Evolutionary conservation across 2,113 vertebrate species (phyloP).

Genomic region (Otus sunia): DNA sequence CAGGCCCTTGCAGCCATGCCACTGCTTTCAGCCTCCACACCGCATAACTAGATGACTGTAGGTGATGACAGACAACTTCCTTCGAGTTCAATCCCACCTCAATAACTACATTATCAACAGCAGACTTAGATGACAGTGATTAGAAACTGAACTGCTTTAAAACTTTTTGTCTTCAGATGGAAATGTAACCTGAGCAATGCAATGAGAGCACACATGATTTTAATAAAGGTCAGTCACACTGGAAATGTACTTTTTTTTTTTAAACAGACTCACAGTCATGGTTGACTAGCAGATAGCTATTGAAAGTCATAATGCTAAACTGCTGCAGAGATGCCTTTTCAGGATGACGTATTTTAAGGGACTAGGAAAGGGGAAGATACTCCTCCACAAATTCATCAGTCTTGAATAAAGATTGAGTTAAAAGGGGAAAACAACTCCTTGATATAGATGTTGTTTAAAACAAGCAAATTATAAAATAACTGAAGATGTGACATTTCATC

Average conservation of each 20-base stretch:
- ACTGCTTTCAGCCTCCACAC: neutral
- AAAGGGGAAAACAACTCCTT: neutral
- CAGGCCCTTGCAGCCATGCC: neutral
- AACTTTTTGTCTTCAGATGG: neutral
- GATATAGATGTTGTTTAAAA: neutral
- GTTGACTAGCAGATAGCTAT: constrained; percentile 11
- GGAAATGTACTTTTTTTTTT: neutral
- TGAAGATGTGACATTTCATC: neutral
- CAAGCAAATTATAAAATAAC: neutral
- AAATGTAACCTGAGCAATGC: constrained; percentile 12
- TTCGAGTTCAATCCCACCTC: neutral
- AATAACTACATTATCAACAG: neutral
- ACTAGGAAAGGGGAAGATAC: neutral
- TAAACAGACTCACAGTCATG: neutral
- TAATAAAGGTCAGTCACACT: neutral
- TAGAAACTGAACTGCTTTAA: neutral
- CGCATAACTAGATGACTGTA: neutral
- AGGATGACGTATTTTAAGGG: neutral
- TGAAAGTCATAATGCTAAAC: neutral
- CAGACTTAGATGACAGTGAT: neutral
- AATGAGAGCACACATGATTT: neutral
- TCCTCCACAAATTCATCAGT: neutral
- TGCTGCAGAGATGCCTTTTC: neutral
- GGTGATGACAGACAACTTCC: constrained; percentile 47
- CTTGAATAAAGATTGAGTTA: neutral